phyloP scores from a whole-genome alignment of 2,797 vertebrate genomes.

The Pseudochirops corinnae region DNA sequence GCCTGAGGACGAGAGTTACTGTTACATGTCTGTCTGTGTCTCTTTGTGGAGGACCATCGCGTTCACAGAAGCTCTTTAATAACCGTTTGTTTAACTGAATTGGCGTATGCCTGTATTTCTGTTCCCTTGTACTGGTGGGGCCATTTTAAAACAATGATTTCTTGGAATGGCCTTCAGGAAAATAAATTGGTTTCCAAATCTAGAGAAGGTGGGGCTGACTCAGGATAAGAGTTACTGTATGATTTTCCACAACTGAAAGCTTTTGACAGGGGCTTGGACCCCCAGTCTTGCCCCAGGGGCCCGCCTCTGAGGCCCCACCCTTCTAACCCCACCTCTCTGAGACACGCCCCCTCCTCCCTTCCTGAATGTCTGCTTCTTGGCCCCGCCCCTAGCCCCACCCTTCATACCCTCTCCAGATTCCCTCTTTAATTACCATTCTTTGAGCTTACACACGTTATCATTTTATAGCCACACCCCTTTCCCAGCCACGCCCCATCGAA shows the following conservation, averaged over 20 bases:
- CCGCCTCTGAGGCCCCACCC: background rate
- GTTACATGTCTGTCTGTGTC: background rate
- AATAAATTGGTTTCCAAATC: background rate
- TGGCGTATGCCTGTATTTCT: background rate
- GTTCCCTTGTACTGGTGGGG: background rate
- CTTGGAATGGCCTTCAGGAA: background rate
- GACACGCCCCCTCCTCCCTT: background rate
- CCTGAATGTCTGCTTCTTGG: background rate
- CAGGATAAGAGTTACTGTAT: background rate
- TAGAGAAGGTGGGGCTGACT: background rate
- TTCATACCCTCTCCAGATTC: background rate
- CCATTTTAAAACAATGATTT: background rate
- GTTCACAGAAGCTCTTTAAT: background rate
- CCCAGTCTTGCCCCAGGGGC: background rate
- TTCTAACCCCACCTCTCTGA: background rate
- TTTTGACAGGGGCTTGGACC: background rate
- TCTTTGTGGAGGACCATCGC: background rate
- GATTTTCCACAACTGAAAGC: background rate
- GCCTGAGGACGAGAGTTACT: background rate
- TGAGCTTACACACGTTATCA: background rate
- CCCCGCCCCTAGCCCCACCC: background rate
- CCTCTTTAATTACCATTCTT: background rate
- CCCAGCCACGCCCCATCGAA: background rate
- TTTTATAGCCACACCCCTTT: background rate
- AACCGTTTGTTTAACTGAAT: background rate